Percentiles rank a stretch among this genome's conserved stretches.
Evolutionary conservation across 2,113 vertebrate species (phyloP).

Genomic region (Ochotona princeps): DNA sequence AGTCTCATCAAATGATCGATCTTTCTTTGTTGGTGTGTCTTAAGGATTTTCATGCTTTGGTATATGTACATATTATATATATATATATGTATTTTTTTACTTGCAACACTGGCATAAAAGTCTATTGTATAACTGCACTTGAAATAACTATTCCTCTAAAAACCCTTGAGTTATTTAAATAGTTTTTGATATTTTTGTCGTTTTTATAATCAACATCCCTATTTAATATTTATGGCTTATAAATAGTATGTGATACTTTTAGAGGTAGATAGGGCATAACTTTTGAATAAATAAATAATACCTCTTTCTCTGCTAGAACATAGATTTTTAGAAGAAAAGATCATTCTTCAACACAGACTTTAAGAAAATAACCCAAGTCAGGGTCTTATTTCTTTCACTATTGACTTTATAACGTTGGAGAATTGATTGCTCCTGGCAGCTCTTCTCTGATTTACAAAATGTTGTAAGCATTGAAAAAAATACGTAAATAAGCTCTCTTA

Average conservation of each 20-base stretch:
- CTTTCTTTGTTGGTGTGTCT: neutral
- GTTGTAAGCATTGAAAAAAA: neutral
- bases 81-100: neutral
- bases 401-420: neutral
- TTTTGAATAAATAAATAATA: conserved; percentile 21
- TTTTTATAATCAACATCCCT: conserved; percentile 21
- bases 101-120: neutral
- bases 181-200: neutral
- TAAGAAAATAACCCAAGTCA: neutral
- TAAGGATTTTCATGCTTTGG: neutral
- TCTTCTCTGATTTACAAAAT: conserved; percentile 10
- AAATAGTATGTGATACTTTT: neutral
- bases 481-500: neutral
- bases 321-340: neutral
- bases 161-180: neutral
- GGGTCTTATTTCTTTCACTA: neutral
- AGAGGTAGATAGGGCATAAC: neutral
- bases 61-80: neutral
- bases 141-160: neutral
- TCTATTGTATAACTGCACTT: neutral
- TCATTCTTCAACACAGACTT: conserved; percentile 8
- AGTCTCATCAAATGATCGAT: neutral
- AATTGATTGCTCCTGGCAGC: neutral
- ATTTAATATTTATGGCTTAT: conserved; percentile 6
- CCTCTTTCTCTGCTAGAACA: neutral